Evolutionary conservation across 2,888 invertebrate genomes (phyloP), one percentile per base, ranked within the genome.

Genomic region (Bibio marci): DNA sequence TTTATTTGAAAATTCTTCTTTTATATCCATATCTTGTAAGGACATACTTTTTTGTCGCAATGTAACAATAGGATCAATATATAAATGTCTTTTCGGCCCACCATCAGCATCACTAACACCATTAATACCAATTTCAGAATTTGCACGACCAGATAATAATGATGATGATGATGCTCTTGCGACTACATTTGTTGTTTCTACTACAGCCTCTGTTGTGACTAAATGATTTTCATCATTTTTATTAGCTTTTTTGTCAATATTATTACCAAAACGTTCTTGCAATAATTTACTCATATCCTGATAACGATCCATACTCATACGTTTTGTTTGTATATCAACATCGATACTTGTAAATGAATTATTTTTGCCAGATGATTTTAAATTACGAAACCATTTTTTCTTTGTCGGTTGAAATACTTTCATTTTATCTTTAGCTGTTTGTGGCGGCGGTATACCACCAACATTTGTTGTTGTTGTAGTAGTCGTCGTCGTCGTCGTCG

Each of bases 231-330:
- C 22, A 17, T 13, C n/a, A 17, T 31, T n/a, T 7, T 15, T 26
- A 2, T 33, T 19, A 14, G 30, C 15, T 14, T 36, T 37, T 11
- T 36, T 28, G 46, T 46, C 35, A n/a, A n/a, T n/a, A 25, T 50
- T 49, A 34, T 55, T 66, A 2, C 76, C 74, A 45, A 77, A 76
- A 48, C 70, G 67, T 47, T 77, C 76, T 53, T 76, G 76, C 44
- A 77, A 67, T 41, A 77, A 58, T 52, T 76, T 76, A 4, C 76
- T 70, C 76, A 77, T 76, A 47, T 77, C 77, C 52, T 76, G 75
- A 45, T 77, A 77, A 35, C 77, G 63, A 50, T 77, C 76, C 55
- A 77, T 76, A 43, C 76, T 76, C 57, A 73, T 71, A 46, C 74
- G 71, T 51, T 76, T 76, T 43, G 74, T 73, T 38, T 69, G 70